Conservation (phyloP, 2,797 vertebrate species). For the Alectoris magna region DNA sequence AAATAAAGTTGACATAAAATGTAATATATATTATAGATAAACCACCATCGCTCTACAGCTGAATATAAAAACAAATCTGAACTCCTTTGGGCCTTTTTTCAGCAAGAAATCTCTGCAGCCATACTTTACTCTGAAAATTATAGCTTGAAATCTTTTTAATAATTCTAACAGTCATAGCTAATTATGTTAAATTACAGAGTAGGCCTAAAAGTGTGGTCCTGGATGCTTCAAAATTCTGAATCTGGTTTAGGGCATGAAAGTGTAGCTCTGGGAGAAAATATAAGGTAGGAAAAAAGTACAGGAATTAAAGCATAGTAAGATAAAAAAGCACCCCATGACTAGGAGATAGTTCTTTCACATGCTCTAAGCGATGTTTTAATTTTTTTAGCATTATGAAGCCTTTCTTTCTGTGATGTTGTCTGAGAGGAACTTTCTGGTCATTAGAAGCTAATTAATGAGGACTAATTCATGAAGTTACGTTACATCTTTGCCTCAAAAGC, state of each 20-base stretch:
- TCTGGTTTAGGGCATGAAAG: constrained; percentile 45
- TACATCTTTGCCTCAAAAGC: background rate
- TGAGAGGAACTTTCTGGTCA: background rate
- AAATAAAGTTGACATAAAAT: constrained; percentile 22
- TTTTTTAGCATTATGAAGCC: background rate
- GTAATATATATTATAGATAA: background rate
- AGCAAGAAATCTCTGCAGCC: constrained; percentile 27
- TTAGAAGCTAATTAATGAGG: background rate
- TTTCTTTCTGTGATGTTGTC: background rate
- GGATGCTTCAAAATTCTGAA: background rate
- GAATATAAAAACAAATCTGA: constrained; percentile 43
- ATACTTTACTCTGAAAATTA: constrained; percentile 15
- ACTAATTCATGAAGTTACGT: background rate
- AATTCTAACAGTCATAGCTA: constrained; percentile 31
- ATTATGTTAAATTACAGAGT: constrained; percentile 24
- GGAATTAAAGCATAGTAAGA: background rate
- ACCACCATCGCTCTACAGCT: background rate
- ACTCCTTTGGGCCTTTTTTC: background rate
- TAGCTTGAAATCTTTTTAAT: constrained; percentile 37
- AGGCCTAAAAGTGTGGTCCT: constrained; percentile 8
- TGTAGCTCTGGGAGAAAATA: constrained; percentile 5
- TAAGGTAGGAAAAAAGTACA: background rate
- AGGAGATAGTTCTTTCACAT: background rate
- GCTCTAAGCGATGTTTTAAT: background rate
- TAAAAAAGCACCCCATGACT: background rate